Evolutionary conservation across 2,797 vertebrate species (phyloP), one percentile per base, ranked within the genome.

Genomic region (Emys orbicularis): DNA sequence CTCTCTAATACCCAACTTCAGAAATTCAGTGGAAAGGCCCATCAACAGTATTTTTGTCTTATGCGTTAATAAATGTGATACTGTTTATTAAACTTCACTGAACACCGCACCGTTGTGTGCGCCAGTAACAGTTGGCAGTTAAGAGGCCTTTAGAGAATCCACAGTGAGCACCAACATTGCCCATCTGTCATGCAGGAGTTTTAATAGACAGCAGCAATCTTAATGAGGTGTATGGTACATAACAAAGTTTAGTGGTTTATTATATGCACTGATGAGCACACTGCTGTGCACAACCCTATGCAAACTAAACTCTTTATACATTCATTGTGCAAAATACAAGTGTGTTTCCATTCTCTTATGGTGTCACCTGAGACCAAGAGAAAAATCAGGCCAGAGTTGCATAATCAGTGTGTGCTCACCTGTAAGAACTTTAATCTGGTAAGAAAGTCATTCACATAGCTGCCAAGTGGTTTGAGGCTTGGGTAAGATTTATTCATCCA

Each of bases 401-500:
- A 1, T 27, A 81, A 82, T 37, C 15, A 21, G 25, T n/a, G 5
- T 31, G 41, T 80, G 80, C 96, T 97, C 74, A 99, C 99, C 99
- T 99, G 98, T 79, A 99, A 97, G 98, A 99, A 99, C 79, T 96
- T 97, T 16, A 99, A 98, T 84, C 99, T 98, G 29, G 98, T 95
- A 72, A 99, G 97, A 95, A 99, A 99, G 97, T 99, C 99, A 4
- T 92, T 99, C 94, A 99, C 95, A 6, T 99, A 99, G 97, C 99
- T 98, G 87, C 99, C 99, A 53, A 99, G 98, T 0, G 99, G 98
- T 96, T 99, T 99, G 86, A 99, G 99, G 97, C 99, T 99, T 77
- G 99, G 99, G 95, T 99, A 99, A 4, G 99, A 99, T 97, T 99
- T 99, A 44, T 97, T 98, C 98, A 99, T 99, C 99, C 99, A 99